These are phyloP conservation scores for Athripsodes cinereus DNA, from an alignment of 2,888 invertebrate genomes.

Conservation along the genomic window DNA sequence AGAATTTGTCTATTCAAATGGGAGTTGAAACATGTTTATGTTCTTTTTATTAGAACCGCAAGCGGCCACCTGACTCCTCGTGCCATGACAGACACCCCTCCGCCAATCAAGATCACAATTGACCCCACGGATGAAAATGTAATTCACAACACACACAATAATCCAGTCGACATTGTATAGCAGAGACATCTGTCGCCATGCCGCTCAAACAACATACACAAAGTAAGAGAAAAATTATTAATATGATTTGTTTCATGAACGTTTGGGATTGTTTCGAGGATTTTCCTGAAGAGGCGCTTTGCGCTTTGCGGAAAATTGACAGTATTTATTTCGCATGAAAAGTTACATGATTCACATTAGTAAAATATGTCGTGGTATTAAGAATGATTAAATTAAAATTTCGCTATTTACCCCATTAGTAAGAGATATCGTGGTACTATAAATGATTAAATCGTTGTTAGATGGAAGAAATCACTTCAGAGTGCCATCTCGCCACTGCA, in stretches of 20 bases:
- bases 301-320: background rate
- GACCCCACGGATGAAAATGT: background rate
- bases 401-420: too few species aligned
- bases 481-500: too few species aligned
- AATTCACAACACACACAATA: constrained; percentile 9
- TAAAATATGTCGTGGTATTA: too few species aligned
- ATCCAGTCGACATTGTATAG: constrained; percentile 12
- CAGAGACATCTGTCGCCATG: constrained; percentile 10
- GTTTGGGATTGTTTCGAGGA: background rate
- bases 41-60: constrained; percentile 13
- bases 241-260: background rate
- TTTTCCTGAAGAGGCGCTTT: constrained; percentile 8
- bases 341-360: too few species aligned
- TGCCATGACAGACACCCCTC: constrained; percentile 12
- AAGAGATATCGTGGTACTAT: too few species aligned
- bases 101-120: constrained; percentile 12
- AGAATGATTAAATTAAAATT: too few species aligned
- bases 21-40: too few species aligned
- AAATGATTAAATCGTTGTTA: too few species aligned
- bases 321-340: too few species aligned
- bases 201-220: background rate
- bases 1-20: too few species aligned
- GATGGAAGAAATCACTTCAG: too few species aligned
- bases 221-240: constrained; percentile 6
- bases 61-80: constrained; percentile 19